These are phyloP conservation scores for Rousettus madagascariensis DNA, from an alignment of 2,797 vertebrate species.

Conservation along the genomic window DNA sequence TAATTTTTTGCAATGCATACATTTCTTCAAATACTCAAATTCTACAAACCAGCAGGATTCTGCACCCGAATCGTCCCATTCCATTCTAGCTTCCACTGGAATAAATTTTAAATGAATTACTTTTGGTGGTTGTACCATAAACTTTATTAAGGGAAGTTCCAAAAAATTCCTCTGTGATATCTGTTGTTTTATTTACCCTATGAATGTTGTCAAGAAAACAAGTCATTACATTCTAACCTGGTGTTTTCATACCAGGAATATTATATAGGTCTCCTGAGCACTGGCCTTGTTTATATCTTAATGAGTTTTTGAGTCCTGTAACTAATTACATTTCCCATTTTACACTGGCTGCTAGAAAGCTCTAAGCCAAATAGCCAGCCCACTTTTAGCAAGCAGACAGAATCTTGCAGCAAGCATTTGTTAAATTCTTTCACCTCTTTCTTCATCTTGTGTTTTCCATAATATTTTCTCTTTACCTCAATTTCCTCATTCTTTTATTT, in stretches of 20 bases:
- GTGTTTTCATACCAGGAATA: neutral
- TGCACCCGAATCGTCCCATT: neutral
- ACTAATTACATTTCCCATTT: neutral
- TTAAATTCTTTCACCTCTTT: neutral
- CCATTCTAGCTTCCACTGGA: too few species aligned
- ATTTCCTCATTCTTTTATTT: conserved; percentile 9
- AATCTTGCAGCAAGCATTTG: neutral
- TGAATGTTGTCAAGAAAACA: neutral
- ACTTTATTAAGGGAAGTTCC: neutral
- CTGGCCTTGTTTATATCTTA: neutral
- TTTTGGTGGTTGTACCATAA: neutral
- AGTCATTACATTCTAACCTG: neutral
- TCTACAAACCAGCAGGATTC: neutral
- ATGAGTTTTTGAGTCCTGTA: neutral
- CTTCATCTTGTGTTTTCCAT: neutral
- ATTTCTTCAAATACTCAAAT: neutral
- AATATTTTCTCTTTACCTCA: conserved; percentile 11
- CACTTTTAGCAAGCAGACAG: neutral
- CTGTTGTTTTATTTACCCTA: neutral
- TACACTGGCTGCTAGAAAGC: neutral
- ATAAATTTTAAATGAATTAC: neutral
- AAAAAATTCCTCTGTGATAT: neutral
- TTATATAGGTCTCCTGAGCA: neutral
- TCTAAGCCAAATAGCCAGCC: neutral
- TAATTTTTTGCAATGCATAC: neutral